A percentile compares a stretch with the other conserved stretches of the same genome.
Conservation (phyloP, 2,113 vertebrate genomes). For the Chloebia gouldiae region DNA sequence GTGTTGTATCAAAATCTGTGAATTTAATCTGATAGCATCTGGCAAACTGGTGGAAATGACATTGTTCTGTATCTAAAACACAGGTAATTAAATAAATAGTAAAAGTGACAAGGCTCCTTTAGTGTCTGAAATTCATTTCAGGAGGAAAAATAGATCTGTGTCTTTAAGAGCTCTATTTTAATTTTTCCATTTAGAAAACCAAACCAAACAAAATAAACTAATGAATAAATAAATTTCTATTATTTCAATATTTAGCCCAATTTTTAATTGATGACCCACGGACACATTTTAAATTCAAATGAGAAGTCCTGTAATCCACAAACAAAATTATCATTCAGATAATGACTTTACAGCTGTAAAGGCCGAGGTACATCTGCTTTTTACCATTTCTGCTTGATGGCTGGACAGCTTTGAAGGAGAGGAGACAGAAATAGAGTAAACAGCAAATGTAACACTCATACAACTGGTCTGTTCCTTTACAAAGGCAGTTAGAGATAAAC, state of each 20-base stretch:
- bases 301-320: not conserved
- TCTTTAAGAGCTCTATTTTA: not conserved
- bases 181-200: not conserved
- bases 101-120: not conserved
- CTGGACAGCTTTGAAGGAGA: not conserved
- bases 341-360: not conserved
- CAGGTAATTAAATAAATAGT: not conserved
- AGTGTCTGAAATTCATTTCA: accelerated
- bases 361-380: not conserved
- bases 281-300: not conserved
- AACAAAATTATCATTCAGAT: not conserved
- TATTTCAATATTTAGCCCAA: not conserved
- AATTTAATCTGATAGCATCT: not conserved
- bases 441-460: not conserved
- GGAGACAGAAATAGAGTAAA: not conserved
- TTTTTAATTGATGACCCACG: not conserved
- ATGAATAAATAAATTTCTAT: accelerated
- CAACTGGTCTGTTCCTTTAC: not conserved
- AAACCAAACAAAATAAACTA: not conserved
- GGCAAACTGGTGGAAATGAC: not conserved
- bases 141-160: accelerated
- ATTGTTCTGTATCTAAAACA: not conserved
- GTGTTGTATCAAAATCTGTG: not conserved
- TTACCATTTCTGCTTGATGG: not conserved
- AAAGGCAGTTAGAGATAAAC: not conserved